phyloP scores from a whole-genome alignment of 2,888 invertebrate species.

The Protophormia terraenovae region DNA sequence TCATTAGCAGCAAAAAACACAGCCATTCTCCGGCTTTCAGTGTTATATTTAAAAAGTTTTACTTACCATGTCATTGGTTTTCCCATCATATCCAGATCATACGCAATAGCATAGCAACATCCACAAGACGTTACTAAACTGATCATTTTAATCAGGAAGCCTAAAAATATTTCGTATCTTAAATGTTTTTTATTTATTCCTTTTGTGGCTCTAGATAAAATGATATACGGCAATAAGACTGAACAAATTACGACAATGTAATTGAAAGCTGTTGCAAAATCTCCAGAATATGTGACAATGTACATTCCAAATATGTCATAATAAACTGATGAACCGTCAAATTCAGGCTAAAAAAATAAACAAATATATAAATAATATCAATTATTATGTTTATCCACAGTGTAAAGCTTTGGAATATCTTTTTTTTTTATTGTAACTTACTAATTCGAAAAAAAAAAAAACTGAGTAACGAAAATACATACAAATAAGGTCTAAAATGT shows the following conservation, averaged over 20 bases:
- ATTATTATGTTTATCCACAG: no score
- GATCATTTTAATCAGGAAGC: slow-evolving; percentile 74
- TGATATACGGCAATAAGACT: slow-evolving; percentile 73
- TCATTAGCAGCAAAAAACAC: no score
- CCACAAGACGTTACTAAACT: slow-evolving; percentile 73
- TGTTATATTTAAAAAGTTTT: no score
- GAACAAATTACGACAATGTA: slow-evolving; percentile 72
- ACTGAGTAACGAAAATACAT: no score
- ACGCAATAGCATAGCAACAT: slow-evolving; percentile 74
- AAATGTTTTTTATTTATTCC: slow-evolving; percentile 76
- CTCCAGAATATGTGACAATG: slow-evolving; percentile 74
- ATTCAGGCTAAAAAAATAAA: neutral
- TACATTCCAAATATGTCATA: slow-evolving; percentile 75
- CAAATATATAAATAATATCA: neutral
- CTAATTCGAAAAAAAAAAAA: no score
- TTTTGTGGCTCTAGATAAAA: slow-evolving; percentile 74
- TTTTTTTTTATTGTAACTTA: no score
- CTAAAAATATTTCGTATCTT: slow-evolving; percentile 75
- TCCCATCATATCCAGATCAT: slow-evolving; percentile 73
- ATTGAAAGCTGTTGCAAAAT: slow-evolving; percentile 74
- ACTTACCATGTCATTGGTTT: slow-evolving; percentile 76
- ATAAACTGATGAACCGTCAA: slow-evolving; percentile 72
- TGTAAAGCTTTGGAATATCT: no score
- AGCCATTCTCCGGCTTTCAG: no score
- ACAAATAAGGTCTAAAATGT: no score